These are phyloP conservation scores for Myopa tessellatipennis DNA, from an alignment of 2,888 invertebrate species.

Conservation along the genomic window DNA sequence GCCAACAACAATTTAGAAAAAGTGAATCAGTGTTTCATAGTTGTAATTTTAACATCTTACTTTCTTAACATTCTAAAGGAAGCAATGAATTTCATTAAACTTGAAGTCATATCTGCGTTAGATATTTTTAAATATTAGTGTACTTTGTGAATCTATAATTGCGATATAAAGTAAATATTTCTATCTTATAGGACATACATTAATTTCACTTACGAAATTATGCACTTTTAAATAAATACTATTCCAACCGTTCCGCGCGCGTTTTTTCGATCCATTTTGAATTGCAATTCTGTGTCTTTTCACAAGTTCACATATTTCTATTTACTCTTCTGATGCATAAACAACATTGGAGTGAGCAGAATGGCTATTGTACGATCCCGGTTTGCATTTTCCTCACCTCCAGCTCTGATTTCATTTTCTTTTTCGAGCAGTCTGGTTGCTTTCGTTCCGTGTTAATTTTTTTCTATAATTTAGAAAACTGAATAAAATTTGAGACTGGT, in stretches of 20 bases:
- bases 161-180: neutral
- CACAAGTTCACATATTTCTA: slow-evolving; percentile 7
- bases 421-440: slow-evolving; percentile 41
- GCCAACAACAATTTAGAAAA: neutral
- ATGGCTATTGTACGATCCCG: slow-evolving; percentile 15
- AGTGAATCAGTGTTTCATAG: slow-evolving; percentile 11
- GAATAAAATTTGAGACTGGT: slow-evolving; percentile 20
- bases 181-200: neutral
- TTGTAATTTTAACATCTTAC: neutral
- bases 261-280: slow-evolving; percentile 19
- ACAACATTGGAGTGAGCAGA: neutral
- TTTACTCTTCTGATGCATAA: neutral
- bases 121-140: too few relatives aligned
- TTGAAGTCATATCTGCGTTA: too few relatives aligned
- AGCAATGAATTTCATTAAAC: too few relatives aligned
- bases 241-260: slow-evolving; percentile 15
- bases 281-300: slow-evolving; percentile 18
- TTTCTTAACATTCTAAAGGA: too few relatives aligned
- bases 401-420: slow-evolving; percentile 35
- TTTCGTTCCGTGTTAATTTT: slow-evolving; percentile 44
- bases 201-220: too few relatives aligned
- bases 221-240: too few relatives aligned
- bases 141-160: too few relatives aligned
- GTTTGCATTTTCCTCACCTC: slow-evolving; percentile 31
- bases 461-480: slow-evolving; percentile 28